Conservation (phyloP, 2,797 vertebrate species). For the Schizopygopsis pylzovi region DNA sequence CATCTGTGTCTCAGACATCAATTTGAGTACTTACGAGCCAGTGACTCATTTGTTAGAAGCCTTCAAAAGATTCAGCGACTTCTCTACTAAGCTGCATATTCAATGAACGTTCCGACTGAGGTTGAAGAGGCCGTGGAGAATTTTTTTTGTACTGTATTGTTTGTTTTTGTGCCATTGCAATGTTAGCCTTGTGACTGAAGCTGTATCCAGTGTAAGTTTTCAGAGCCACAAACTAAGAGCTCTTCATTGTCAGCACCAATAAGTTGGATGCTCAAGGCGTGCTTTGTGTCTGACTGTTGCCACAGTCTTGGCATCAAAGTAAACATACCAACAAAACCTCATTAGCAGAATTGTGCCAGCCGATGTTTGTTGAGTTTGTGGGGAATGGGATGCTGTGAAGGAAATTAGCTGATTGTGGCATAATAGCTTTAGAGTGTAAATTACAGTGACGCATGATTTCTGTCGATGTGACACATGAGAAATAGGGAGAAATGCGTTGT, state of each 20-base stretch:
- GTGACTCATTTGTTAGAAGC: slow-evolving; percentile 56
- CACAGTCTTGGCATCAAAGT: neutral
- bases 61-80: slow-evolving; percentile 52
- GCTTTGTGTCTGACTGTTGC: neutral
- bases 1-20: slow-evolving; percentile 57
- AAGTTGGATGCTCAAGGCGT: neutral
- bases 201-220: slow-evolving; percentile 15
- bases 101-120: slow-evolving; percentile 7
- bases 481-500: slow-evolving; percentile 7
- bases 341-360: slow-evolving; percentile 2
- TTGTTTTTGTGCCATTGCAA: slow-evolving; percentile 25
- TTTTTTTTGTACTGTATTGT: slow-evolving; percentile 30
- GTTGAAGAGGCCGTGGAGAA: slow-evolving; percentile 9
- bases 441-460: slow-evolving; percentile 6
- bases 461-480: slow-evolving; percentile 19
- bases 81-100: slow-evolving; percentile 32
- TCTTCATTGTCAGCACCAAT: slow-evolving; percentile 3
- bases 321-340: slow-evolving; percentile 8
- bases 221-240: neutral
- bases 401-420: slow-evolving; percentile 32
- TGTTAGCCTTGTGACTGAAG: slow-evolving; percentile 11
- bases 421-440: slow-evolving; percentile 34
- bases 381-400: neutral
- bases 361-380: slow-evolving; percentile 26
- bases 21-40: slow-evolving; percentile 58